Conservation (phyloP, 2,113 vertebrate species). For the Sakesphorus luctuosus region DNA sequence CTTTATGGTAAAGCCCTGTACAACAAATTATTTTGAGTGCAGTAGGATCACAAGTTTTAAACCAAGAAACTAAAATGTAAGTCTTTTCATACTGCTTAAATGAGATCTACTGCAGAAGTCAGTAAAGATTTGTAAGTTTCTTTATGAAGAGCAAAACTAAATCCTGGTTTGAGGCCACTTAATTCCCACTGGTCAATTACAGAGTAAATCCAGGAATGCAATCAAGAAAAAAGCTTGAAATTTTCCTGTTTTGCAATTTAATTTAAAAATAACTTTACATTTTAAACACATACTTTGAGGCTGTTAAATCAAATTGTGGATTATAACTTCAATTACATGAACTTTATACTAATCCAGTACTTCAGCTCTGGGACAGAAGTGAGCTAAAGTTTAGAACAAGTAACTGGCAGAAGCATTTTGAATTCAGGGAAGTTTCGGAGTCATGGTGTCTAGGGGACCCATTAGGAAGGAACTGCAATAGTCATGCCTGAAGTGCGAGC, state of each 20-base stretch:
- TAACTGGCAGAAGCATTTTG: not conserved
- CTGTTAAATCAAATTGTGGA: not conserved
- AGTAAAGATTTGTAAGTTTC: not conserved
- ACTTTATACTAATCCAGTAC: not conserved
- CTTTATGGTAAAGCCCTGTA: not conserved
- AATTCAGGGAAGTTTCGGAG: conserved; percentile 55
- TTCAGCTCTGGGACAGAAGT: not conserved
- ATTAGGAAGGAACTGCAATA: conserved; percentile 73
- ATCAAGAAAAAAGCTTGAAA: not conserved
- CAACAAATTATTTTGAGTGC: not conserved
- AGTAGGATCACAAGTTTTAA: not conserved
- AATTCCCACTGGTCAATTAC: not conserved
- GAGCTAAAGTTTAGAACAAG: not conserved
- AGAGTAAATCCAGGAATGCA: not conserved
- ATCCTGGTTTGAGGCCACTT: not conserved
- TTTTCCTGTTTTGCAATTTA: not conserved
- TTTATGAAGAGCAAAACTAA: not conserved
- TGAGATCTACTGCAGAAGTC: not conserved
- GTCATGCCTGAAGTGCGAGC: conserved; percentile 40
- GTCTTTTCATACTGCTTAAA: not conserved
- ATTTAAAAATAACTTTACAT: not conserved
- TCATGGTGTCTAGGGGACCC: conserved; percentile 50
- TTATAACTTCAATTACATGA: not conserved
- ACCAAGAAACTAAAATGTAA: not conserved
- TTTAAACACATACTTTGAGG: not conserved